Percentiles rank a stretch among this genome's conserved stretches.
Conservation (phyloP, 2,888 invertebrate genomes). For the Willowsia nigromaculata region DNA sequence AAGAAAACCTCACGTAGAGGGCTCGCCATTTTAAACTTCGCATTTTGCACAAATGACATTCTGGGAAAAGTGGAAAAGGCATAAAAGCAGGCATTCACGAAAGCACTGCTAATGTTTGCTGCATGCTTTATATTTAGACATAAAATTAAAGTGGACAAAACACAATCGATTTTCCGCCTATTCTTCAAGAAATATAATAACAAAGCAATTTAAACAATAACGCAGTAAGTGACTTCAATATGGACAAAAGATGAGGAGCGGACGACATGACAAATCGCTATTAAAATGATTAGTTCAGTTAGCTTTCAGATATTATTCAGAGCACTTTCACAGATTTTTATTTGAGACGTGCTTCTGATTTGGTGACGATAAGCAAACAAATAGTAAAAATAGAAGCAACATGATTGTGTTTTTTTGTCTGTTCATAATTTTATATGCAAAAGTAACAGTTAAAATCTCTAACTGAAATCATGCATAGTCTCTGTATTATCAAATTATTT, state of each 20-base stretch:
- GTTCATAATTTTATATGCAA: too few species aligned
- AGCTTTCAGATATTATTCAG: slow-evolving; percentile 16
- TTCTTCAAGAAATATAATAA: not conserved
- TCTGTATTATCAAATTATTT: too few species aligned
- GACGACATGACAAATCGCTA: slow-evolving; percentile 8
- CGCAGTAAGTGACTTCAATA: not conserved
- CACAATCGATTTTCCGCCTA: slow-evolving; percentile 2
- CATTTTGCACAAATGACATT: not conserved
- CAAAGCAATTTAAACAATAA: slow-evolving; percentile 9
- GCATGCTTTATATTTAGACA: too few species aligned
- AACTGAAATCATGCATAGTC: too few species aligned
- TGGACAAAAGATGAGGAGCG: not conserved
- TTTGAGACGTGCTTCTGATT: slow-evolving; percentile 49
- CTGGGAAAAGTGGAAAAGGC: slow-evolving; percentile 6
- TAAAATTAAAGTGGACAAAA: not conserved
- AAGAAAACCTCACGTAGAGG: slow-evolving; percentile 21
- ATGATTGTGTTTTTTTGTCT: too few species aligned
- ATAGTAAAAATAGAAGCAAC: not conserved
- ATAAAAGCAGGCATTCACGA: not conserved
- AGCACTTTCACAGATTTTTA: slow-evolving; percentile 53
- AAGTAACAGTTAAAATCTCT: too few species aligned
- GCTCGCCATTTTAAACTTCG: not conserved
- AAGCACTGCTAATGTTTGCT: too few species aligned
- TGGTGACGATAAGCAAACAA: slow-evolving; percentile 49
- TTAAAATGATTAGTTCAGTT: slow-evolving; percentile 44